These are phyloP conservation scores for Brenthis hecate DNA, from an alignment of 2,888 invertebrate genomes.

Conservation along the genomic window DNA sequence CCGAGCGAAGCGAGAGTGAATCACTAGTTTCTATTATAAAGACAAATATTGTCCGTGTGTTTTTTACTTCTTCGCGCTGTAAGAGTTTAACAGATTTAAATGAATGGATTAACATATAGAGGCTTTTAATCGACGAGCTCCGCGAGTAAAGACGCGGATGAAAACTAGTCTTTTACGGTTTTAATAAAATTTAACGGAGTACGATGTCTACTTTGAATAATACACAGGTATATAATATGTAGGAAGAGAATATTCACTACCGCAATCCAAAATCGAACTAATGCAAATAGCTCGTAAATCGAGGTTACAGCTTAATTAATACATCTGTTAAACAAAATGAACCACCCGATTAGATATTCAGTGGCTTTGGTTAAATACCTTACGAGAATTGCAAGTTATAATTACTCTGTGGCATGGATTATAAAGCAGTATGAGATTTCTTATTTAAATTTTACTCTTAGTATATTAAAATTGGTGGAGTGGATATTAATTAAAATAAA, in stretches of 20 bases:
- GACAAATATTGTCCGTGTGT: too few species aligned
- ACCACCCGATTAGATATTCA: slow-evolving; percentile 33
- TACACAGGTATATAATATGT: not conserved
- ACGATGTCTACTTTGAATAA: not conserved
- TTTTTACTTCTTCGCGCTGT: too few species aligned
- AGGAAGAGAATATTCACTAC: slow-evolving; percentile 21
- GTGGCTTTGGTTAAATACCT: slow-evolving; percentile 17
- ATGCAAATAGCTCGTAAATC: slow-evolving; percentile 32
- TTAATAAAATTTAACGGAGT: too few species aligned
- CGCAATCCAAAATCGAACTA: slow-evolving; percentile 31
- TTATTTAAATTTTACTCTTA: not conserved
- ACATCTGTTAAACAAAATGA: slow-evolving; percentile 32
- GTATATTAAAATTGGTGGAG: too few species aligned
- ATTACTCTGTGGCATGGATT: slow-evolving; percentile 7
- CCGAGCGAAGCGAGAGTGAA: too few species aligned
- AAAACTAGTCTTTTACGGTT: too few species aligned
- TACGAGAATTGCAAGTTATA: slow-evolving; percentile 1
- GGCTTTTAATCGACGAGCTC: too few species aligned
- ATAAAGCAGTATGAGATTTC: not conserved
- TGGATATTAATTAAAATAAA: too few species aligned
- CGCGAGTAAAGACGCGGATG: too few species aligned
- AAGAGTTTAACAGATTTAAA: too few species aligned
- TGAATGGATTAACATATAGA: too few species aligned
- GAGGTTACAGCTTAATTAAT: slow-evolving; percentile 37
- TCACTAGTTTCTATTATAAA: too few species aligned